These are phyloP conservation scores for Phortica magna DNA, from an alignment of 2,888 invertebrate species.

Conservation along the genomic window DNA sequence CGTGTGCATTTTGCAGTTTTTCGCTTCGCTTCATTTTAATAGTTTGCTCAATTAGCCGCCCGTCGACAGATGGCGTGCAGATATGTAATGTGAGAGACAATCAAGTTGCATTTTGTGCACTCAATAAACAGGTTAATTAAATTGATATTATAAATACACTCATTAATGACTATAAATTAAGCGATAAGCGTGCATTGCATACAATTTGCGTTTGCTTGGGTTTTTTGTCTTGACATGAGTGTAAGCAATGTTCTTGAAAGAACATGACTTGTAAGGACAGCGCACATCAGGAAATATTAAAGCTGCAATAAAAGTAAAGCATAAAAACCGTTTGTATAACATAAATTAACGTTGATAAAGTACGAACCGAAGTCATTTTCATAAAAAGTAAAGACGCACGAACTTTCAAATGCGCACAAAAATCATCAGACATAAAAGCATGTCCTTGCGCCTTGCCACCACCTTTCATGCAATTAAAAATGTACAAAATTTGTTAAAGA, in stretches of 20 bases:
- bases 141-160: slow-evolving; percentile 46
- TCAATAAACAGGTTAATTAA: slow-evolving; percentile 55
- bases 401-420: neutral
- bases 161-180: neutral
- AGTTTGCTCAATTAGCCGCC: slow-evolving; percentile 18
- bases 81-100: neutral
- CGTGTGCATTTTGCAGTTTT: neutral
- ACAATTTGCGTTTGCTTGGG: neutral
- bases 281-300: too few relatives aligned
- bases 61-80: neutral
- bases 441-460: slow-evolving; percentile 1
- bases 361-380: neutral
- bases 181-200: neutral
- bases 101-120: slow-evolving; percentile 29
- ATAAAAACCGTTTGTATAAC: too few relatives aligned
- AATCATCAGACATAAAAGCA: neutral
- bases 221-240: too few relatives aligned
- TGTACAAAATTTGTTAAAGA: neutral
- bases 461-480: slow-evolving; percentile 12
- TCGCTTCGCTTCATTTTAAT: neutral
- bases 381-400: neutral
- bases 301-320: too few relatives aligned
- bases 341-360: too few relatives aligned
- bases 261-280: too few relatives aligned
- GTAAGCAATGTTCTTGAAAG: too few relatives aligned